These are phyloP conservation scores for Channallabes apus DNA, from an alignment of 2,797 vertebrate species.

Conservation along the genomic window DNA sequence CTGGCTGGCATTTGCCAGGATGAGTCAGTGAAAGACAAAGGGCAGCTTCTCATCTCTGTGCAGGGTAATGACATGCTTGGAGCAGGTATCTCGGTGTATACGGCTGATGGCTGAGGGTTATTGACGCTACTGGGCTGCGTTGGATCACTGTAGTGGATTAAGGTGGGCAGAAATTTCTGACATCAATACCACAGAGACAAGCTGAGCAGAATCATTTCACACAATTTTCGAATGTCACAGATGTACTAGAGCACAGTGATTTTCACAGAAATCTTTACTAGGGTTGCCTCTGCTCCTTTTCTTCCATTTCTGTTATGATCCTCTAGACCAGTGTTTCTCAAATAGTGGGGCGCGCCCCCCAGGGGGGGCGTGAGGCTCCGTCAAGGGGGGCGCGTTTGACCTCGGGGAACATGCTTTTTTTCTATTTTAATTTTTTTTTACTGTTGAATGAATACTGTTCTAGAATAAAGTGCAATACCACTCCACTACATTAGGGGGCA, in stretches of 20 bases:
- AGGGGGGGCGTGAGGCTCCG: too few relatives aligned
- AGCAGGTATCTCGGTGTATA: slow-evolving; percentile 31
- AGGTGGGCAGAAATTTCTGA: slow-evolving; percentile 8
- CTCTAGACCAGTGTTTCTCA: too few relatives aligned
- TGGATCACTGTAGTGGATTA: slow-evolving; percentile 1
- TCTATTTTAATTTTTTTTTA: too few relatives aligned
- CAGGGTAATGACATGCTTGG: slow-evolving; percentile 36
- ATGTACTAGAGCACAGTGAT: not conserved
- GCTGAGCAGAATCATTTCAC: not conserved
- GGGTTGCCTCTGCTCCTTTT: not conserved
- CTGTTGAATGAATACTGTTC: too few relatives aligned
- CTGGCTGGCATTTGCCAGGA: slow-evolving; percentile 46
- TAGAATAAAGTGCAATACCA: too few relatives aligned
- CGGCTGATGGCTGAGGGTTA: slow-evolving; percentile 23
- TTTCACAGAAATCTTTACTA: not conserved
- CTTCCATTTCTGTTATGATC: not conserved
- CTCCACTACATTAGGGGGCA: too few relatives aligned
- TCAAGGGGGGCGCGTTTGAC: too few relatives aligned
- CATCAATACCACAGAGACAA: not conserved
- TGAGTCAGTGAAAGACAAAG: slow-evolving; percentile 47
- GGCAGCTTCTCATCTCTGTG: slow-evolving; percentile 16
- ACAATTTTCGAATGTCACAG: not conserved
- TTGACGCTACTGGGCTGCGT: not conserved
- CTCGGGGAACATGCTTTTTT: too few relatives aligned
- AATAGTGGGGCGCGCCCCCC: too few relatives aligned